phyloP scores from a whole-genome alignment of 2,797 vertebrate genomes.

The Gephyroberyx darwinii region DNA sequence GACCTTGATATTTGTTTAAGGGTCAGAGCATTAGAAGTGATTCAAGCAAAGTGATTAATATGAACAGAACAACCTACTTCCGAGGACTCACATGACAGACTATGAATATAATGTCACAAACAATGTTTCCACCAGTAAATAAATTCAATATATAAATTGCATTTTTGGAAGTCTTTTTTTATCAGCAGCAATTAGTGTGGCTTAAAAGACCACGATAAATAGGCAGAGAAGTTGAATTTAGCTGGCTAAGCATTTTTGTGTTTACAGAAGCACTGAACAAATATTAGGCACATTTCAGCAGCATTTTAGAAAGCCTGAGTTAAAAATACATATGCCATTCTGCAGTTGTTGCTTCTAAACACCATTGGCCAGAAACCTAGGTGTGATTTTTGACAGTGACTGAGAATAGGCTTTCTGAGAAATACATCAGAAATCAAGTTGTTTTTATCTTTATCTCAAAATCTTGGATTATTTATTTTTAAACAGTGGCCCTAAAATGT shows the following conservation, averaged over 20 bases:
- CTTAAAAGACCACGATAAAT: not conserved
- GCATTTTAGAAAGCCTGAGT: no score
- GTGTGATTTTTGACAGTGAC: no score
- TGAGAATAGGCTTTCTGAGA: no score
- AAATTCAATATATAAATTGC: not conserved
- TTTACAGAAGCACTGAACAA: no score
- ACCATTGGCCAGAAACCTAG: no score
- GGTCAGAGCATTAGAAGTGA: conserved; percentile 2
- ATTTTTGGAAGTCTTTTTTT: not conserved
- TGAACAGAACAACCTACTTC: not conserved
- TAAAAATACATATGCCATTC: no score
- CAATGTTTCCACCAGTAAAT: not conserved
- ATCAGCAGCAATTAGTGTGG: not conserved
- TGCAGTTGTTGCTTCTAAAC: no score
- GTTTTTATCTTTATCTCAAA: no score
- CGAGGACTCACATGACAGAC: not conserved
- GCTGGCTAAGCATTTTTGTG: not conserved
- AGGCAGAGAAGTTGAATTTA: not conserved
- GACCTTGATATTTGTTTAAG: conserved; percentile 67
- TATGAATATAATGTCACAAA: not conserved
- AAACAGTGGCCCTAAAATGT: no score
- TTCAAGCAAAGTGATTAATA: conserved; percentile 14
- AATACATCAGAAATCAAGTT: no score
- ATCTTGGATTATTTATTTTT: no score
- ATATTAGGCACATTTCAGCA: no score